A percentile compares a stretch with the other conserved stretches of the same genome.
Conservation (phyloP, 2,113 vertebrate species). For the Setophaga coronata region DNA sequence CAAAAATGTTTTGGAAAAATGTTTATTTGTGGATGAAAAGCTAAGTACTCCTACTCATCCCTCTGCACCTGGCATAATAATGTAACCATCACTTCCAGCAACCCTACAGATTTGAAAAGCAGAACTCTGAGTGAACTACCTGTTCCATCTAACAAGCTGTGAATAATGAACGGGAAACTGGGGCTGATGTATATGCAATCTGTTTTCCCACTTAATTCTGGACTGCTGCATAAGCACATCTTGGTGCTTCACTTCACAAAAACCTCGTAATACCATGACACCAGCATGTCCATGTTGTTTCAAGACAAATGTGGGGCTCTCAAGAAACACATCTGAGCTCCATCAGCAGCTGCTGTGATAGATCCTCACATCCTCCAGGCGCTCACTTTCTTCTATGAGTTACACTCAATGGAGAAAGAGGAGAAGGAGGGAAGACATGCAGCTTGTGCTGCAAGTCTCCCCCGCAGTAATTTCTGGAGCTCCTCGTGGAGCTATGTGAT, state of each 20-base stretch:
- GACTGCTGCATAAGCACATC: neutral
- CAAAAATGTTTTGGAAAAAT: neutral
- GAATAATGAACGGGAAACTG: neutral
- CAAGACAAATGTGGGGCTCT: accelerated
- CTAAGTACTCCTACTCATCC: neutral
- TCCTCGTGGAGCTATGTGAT: neutral
- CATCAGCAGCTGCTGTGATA: neutral
- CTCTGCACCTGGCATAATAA: neutral
- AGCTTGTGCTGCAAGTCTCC: neutral
- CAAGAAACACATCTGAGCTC: neutral
- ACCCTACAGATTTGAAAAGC: neutral
- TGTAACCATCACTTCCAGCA: neutral
- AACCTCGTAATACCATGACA: accelerated
- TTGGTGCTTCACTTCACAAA: neutral
- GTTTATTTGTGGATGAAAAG: neutral
- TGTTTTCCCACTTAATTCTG: neutral
- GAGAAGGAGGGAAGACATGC: neutral
- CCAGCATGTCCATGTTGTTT: neutral
- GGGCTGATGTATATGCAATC: neutral
- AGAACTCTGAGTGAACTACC: neutral
- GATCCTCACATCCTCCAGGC: neutral
- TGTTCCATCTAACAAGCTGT: neutral
- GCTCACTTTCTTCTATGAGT: neutral
- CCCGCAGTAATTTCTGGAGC: neutral
- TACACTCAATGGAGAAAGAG: neutral